Evolutionary conservation across 35 echinoderm and acorn worm species (phyloP).

Genomic region (Ophioderma brevispina): DNA sequence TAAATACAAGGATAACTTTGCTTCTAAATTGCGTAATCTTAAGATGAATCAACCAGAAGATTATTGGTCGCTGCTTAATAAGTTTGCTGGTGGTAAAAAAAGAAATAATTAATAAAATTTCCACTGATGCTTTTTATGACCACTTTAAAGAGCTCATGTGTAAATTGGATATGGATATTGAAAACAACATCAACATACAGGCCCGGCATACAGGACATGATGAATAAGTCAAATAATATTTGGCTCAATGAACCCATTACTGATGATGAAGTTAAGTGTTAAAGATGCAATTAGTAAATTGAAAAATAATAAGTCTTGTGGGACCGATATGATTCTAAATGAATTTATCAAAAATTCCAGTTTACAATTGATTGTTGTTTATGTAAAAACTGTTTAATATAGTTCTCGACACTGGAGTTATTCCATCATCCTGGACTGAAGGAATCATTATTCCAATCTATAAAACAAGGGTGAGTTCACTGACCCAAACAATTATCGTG

Average conservation of each 20-base stretch:
- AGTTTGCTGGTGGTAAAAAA: background rate
- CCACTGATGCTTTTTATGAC: background rate
- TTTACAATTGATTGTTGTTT: background rate
- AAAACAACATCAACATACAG: background rate
- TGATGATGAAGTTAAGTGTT: too few species aligned
- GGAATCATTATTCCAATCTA: constrained; percentile 9
- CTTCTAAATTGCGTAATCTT: background rate
- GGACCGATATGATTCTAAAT: too few species aligned
- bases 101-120: background rate
- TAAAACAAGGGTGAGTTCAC: constrained; percentile 13
- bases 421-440: constrained; percentile 6
- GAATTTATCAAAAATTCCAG: too few species aligned
- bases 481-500: constrained; percentile 18
- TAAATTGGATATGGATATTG: background rate
- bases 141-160: background rate
- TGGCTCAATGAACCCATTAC: too few species aligned
- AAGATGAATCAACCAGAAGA: constrained; percentile 8
- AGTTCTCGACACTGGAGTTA: too few species aligned
- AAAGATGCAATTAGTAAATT: background rate
- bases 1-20: too few species aligned
- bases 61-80: constrained; percentile 1
- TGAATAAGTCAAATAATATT: background rate
- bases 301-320: constrained; percentile 26
- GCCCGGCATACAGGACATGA: background rate
- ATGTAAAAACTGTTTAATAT: constrained; percentile 19